A percentile compares a stretch with the other conserved stretches of the same genome.
phyloP scores from a whole-genome alignment of 2,797 vertebrate species.

The Lithobates pipiens region DNA sequence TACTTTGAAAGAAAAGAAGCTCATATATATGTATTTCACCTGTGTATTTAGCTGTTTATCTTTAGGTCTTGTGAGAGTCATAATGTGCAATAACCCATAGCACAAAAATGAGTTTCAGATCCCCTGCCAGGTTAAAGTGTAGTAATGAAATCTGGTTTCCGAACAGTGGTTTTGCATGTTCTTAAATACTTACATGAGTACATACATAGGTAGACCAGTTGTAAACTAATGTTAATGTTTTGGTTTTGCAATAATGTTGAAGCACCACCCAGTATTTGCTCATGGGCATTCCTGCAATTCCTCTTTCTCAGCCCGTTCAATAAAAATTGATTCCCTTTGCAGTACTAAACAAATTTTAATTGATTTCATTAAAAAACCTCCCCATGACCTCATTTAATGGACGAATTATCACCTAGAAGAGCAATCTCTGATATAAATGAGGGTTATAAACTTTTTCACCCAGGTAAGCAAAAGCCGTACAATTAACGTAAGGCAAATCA shows the following conservation, averaged over 20 bases:
- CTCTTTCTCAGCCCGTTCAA: slow-evolving; percentile 29
- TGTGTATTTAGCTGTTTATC: too few species aligned
- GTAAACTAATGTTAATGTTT: background rate
- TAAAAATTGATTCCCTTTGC: background rate
- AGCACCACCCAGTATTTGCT: background rate
- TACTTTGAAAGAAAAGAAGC: too few species aligned
- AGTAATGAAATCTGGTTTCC: too few species aligned
- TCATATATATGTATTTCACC: too few species aligned
- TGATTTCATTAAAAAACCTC: slow-evolving; percentile 34
- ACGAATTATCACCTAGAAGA: background rate
- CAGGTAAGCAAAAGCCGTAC: slow-evolving; percentile 28
- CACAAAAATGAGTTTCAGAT: too few species aligned
- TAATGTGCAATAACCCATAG: too few species aligned
- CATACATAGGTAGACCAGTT: too few species aligned
- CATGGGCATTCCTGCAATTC: slow-evolving; percentile 13
- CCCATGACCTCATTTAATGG: background rate
- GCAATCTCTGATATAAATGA: slow-evolving; percentile 10
- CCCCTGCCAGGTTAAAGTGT: too few species aligned
- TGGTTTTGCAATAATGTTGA: background rate
- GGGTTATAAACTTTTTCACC: slow-evolving; percentile 3
- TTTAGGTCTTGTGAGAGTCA: too few species aligned
- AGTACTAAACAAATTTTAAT: slow-evolving; percentile 56
- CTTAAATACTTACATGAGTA: too few species aligned
- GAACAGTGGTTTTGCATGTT: too few species aligned
- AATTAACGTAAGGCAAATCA: slow-evolving; percentile 14